Evolutionary conservation across 2,113 vertebrate genomes (phyloP).

Genomic region (Lasiurus cinereus): DNA sequence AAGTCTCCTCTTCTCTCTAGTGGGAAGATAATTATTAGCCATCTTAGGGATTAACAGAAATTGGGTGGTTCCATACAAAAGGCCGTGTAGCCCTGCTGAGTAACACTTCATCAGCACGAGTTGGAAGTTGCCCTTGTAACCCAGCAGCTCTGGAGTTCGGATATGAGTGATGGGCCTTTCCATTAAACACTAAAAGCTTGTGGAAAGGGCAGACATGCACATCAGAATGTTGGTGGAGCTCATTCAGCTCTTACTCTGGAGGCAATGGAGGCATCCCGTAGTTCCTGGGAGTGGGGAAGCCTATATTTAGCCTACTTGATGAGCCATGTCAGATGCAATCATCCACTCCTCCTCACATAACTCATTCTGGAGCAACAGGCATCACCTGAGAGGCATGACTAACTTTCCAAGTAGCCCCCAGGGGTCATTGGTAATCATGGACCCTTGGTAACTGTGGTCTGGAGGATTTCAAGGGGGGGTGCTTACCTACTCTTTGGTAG

Average conservation of each 20-base stretch:
- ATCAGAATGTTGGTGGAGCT: background rate
- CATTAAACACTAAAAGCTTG: background rate
- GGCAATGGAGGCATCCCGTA: background rate
- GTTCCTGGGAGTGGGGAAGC: background rate
- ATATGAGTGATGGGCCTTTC: background rate
- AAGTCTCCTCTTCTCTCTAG: background rate
- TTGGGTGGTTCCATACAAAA: background rate
- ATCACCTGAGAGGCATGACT: background rate
- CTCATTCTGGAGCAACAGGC: background rate
- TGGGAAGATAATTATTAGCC: background rate
- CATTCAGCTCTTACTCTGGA: background rate
- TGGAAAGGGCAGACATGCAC: background rate
- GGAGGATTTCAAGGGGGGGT: background rate
- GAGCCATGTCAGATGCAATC: background rate
- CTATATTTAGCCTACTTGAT: conserved; percentile 48
- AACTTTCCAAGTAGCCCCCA: background rate
- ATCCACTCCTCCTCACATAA: background rate
- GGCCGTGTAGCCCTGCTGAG: background rate
- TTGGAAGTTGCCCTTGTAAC: background rate
- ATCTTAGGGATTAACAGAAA: background rate
- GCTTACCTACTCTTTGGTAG: background rate
- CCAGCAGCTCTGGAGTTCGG: background rate
- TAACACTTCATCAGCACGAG: background rate
- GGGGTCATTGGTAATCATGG: background rate
- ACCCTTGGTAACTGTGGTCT: background rate